Conservation (phyloP, 2,797 vertebrate genomes). For the Acrossocheilus fasciatus region DNA sequence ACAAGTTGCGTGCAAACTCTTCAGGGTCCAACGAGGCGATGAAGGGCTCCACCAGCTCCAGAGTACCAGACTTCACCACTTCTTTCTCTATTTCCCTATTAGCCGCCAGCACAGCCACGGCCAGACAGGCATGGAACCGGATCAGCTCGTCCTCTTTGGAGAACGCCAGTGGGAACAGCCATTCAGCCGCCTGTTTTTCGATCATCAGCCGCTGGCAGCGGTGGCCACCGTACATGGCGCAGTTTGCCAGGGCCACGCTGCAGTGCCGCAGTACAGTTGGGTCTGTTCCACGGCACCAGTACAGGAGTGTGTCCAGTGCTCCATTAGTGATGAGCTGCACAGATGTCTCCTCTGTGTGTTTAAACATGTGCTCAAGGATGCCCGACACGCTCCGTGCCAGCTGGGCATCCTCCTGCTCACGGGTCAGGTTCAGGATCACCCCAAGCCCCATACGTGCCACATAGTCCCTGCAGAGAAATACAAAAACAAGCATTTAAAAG, state of each 20-base stretch:
- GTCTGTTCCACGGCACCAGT: slow-evolving; percentile 94
- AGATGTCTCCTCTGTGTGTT: slow-evolving; percentile 96
- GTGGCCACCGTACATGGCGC: slow-evolving; percentile 94
- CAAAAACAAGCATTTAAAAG: background rate
- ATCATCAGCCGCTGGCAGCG: slow-evolving; percentile 94
- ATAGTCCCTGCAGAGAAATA: slow-evolving; percentile 84
- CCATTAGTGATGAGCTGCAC: slow-evolving; percentile 88
- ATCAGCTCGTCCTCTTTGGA: slow-evolving; percentile 93
- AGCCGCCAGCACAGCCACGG: slow-evolving; percentile 89
- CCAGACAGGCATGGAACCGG: slow-evolving; percentile 93
- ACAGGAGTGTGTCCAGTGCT: slow-evolving; percentile 91
- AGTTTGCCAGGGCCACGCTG: slow-evolving; percentile 93
- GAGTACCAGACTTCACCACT: slow-evolving; percentile 93
- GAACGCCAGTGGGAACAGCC: slow-evolving; percentile 97
- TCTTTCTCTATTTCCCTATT: slow-evolving; percentile 96
- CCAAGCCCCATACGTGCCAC: slow-evolving; percentile 92
- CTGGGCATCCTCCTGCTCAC: slow-evolving; percentile 86
- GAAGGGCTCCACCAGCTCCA: slow-evolving; percentile 96
- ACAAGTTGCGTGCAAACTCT: slow-evolving; percentile 85
- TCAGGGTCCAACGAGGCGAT: slow-evolving; percentile 92
- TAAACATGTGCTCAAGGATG: slow-evolving; percentile 99
- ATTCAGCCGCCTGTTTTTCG: slow-evolving; percentile 92
- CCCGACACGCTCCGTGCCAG: slow-evolving; percentile 89
- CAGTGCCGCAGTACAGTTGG: slow-evolving; percentile 91
- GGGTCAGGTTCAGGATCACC: slow-evolving; percentile 90